Evolutionary conservation across 2,113 vertebrate species (phyloP).

Genomic region (Bos javanicus): DNA sequence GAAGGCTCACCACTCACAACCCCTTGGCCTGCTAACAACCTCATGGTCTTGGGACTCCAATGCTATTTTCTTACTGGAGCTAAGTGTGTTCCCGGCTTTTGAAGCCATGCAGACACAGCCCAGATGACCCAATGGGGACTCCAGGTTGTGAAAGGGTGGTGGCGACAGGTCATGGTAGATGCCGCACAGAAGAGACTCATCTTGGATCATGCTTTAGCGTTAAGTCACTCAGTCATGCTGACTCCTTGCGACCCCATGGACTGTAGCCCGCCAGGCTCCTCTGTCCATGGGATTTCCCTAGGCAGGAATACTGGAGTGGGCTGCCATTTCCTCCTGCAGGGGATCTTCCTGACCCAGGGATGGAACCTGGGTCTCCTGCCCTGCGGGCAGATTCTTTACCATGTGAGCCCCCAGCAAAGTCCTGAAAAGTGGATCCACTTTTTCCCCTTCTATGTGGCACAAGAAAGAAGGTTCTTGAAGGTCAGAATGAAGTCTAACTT

Average conservation of each 20-base stretch:
- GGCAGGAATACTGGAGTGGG: neutral
- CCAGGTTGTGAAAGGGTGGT: neutral
- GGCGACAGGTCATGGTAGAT: fast-evolving
- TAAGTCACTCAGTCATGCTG: fast-evolving
- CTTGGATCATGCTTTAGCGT: fast-evolving
- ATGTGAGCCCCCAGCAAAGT: no score
- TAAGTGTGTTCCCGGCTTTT: fast-evolving
- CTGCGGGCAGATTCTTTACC: no score
- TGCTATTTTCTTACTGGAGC: fast-evolving
- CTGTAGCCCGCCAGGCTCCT: neutral
- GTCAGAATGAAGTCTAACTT: no score
- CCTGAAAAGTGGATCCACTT: neutral
- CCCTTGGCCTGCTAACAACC: neutral
- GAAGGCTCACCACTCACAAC: no score
- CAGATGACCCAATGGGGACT: fast-evolving
- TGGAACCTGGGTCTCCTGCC: neutral
- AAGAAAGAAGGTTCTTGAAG: neutral
- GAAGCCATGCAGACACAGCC: fast-evolving
- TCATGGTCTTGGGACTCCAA: fast-evolving
- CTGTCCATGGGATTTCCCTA: neutral
- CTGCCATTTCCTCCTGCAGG: neutral
- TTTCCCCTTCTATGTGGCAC: neutral
- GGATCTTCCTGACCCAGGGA: neutral
- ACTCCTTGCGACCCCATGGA: neutral
- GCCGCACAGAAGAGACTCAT: neutral